These are phyloP conservation scores for Babyrousa celebensis DNA, from an alignment of 2,797 vertebrate genomes.

Conservation along the genomic window DNA sequence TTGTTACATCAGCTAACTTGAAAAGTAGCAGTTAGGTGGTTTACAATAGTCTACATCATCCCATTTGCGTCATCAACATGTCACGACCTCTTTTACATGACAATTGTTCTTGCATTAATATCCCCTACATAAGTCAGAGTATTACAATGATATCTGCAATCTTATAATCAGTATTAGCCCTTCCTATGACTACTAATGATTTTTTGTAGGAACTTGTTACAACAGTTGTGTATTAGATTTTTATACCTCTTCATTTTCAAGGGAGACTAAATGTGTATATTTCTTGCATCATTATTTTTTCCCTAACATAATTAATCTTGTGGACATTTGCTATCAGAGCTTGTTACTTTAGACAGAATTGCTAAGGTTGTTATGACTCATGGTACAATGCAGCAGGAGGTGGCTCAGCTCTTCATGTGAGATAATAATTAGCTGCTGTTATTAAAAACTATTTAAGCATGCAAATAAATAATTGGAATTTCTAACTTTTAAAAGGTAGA, in stretches of 20 bases:
- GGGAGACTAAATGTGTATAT: constrained; percentile 21
- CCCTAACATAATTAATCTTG: constrained; percentile 66
- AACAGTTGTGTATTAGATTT: constrained; percentile 34
- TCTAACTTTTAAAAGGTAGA: constrained; percentile 69
- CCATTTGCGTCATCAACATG: constrained; percentile 48
- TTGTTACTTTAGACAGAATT: constrained; percentile 71
- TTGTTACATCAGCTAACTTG: constrained; percentile 54
- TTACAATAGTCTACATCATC: constrained; percentile 40
- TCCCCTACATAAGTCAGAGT: not conserved
- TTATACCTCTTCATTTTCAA: not conserved
- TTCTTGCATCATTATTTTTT: constrained; percentile 72
- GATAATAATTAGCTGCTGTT: constrained; percentile 81
- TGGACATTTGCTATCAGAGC: constrained; percentile 45
- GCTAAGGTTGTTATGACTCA: constrained; percentile 76
- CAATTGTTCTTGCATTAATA: constrained; percentile 68
- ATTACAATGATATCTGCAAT: not conserved
- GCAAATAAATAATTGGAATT: not conserved
- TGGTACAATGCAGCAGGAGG: constrained; percentile 73
- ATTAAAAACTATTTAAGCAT: constrained; percentile 67
- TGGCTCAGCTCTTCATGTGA: constrained; percentile 75
- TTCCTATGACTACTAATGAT: constrained; percentile 28
- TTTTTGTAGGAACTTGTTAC: constrained; percentile 18
- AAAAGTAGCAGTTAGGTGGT: constrained; percentile 77
- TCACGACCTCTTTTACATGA: constrained; percentile 48
- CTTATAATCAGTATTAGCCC: not conserved